Evolutionary conservation across 2,888 invertebrate genomes (phyloP).

Genomic region (Cheilosia grossa): DNA sequence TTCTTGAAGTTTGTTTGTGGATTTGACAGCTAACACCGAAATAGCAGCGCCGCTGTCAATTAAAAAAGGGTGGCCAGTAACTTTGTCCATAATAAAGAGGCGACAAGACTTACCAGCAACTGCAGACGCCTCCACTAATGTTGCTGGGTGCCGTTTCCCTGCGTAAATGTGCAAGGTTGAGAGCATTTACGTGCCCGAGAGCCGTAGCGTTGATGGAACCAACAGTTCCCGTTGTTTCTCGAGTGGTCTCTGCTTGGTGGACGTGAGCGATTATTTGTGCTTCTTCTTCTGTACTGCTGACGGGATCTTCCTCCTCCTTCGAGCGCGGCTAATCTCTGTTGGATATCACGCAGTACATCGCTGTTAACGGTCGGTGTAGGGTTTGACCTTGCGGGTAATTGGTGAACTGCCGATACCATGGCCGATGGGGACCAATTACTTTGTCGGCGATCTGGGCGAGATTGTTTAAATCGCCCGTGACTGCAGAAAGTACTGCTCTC

Average conservation of each 20-base stretch:
- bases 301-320: not conserved
- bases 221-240: slow-evolving; percentile 8
- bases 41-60: slow-evolving; percentile 28
- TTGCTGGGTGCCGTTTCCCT: slow-evolving; percentile 22
- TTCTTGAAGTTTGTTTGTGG: not conserved
- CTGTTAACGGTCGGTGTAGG: not conserved
- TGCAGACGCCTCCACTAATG: slow-evolving; percentile 28
- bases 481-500: not conserved
- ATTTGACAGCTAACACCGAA: slow-evolving; percentile 20
- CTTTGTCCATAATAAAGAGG: slow-evolving; percentile 21
- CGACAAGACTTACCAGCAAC: slow-evolving; percentile 25
- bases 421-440: not conserved
- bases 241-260: not conserved
- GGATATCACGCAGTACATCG: not conserved
- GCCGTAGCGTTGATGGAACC: slow-evolving; percentile 16
- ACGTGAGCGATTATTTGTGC: not conserved
- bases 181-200: slow-evolving; percentile 4
- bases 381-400: not conserved
- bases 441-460: slow-evolving; percentile 15
- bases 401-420: not conserved
- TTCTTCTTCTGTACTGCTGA: not conserved
- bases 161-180: slow-evolving; percentile 10
- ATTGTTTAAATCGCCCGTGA: slow-evolving; percentile 2
- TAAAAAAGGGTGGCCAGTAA: slow-evolving; percentile 12
- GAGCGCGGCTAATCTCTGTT: not conserved